Evolutionary conservation across 2,888 invertebrate species (phyloP), one percentile per base, ranked within the genome.

Genomic region (Gastrophysa polygoni): DNA sequence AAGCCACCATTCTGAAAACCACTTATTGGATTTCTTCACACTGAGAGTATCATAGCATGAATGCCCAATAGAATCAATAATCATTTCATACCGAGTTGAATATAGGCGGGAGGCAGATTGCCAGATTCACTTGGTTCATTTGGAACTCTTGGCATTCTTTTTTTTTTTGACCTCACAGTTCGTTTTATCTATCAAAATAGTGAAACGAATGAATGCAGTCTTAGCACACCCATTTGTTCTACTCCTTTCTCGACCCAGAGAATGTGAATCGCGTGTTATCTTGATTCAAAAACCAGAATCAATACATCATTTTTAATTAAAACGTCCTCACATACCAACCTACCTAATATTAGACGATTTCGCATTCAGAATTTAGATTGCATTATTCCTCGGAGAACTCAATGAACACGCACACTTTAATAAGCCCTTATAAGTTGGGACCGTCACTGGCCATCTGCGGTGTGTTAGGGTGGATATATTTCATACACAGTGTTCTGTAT

Each of bases 391-490:
- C 50, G 29, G 71, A 71, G 73, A 68, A 34, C 57, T 28, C 18
- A 16, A 56, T 56, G 60, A 64, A 68, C 69, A 70, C 58, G 66
- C 60, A 60, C 62, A 71, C 69, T 73, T 73, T 71, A 71, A 71
- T 73, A 71, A 71, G 68, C 66, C 67, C 64, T 62, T 69, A 70
- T 67, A 68, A 67, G 71, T 71, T 68, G 64, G 61, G 50, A 66
- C 68, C 62, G 62, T 67, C 62, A 67, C 57, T 66, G 64, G 38
- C 38, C 48, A 68, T 66, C 63, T 60, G 60, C 59, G 59, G 54
- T 59, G 66, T 59, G 66, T 62, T n/a, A 38, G 38, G 38, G 38
- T 38, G 61, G 44, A 29, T n/a, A 17, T 29, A 17, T 64, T 61
- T 56, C 10, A 14, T 46, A 47, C 47, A 47, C 46, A 59, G 65